These are phyloP conservation scores for Cyphomyrus discorhynchus DNA, from an alignment of 2,113 vertebrate species.

Conservation along the genomic window DNA sequence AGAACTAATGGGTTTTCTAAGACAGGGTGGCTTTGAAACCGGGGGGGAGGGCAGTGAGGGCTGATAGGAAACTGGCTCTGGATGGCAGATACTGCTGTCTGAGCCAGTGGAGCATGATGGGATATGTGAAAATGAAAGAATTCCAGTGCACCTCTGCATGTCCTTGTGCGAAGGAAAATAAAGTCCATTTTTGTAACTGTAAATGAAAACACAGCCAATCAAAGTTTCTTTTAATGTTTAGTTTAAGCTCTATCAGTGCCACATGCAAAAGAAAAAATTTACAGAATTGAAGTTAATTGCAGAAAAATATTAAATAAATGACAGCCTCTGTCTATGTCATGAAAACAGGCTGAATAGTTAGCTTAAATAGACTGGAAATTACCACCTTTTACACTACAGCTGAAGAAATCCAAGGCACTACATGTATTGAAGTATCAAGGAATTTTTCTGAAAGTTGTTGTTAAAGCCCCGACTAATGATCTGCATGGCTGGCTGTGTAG, in stretches of 20 bases:
- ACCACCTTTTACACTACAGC: neutral
- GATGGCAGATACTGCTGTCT: neutral
- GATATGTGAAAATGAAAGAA: neutral
- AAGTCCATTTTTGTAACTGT: neutral
- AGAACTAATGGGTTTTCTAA: neutral
- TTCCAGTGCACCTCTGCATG: neutral
- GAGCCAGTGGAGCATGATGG: neutral
- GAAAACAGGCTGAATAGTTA: neutral
- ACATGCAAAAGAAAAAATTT: neutral
- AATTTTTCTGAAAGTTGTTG: neutral
- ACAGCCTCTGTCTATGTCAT: neutral
- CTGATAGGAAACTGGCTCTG: neutral
- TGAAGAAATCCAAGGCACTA: neutral
- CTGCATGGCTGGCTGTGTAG: neutral
- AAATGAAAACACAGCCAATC: neutral
- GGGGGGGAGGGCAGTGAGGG: neutral
- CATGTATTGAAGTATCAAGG: neutral
- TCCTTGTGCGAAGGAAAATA: neutral
- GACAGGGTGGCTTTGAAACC: neutral
- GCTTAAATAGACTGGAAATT: neutral
- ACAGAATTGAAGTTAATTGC: neutral
- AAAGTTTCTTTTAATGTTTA: neutral
- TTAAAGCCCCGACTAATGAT: neutral
- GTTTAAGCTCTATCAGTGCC: neutral
- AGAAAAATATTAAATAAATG: neutral